Conservation (phyloP, 2,113 vertebrate genomes). For the Psilopogon haemacephalus region DNA sequence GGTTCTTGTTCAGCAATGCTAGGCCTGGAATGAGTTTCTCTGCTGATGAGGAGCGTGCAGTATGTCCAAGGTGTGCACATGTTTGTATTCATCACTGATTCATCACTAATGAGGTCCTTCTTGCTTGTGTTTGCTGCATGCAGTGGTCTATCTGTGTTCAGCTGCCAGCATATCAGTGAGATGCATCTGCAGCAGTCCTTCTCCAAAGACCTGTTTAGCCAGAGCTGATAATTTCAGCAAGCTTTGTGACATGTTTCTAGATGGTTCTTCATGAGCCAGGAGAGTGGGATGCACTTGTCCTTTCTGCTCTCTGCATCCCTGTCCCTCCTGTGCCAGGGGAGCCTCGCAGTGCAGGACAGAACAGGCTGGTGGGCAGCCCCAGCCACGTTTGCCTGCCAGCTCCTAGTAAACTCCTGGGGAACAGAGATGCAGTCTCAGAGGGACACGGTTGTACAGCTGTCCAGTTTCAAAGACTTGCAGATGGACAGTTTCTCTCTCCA, state of each 20-base stretch:
- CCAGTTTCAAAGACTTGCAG: neutral
- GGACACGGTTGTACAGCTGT: neutral
- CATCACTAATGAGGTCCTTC: neutral
- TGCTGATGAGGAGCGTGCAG: neutral
- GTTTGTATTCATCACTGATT: neutral
- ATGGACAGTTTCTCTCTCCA: neutral
- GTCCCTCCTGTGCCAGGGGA: neutral
- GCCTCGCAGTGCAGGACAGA: fast-evolving
- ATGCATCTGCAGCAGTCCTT: neutral
- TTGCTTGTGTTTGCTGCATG: neutral
- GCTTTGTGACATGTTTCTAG: neutral
- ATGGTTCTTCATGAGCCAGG: neutral
- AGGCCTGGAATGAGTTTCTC: neutral
- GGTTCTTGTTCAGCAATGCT: neutral
- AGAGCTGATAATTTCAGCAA: fast-evolving
- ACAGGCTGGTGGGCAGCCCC: fast-evolving
- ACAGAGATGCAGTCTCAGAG: neutral
- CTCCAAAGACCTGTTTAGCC: neutral
- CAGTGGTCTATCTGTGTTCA: neutral
- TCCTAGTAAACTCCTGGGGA: neutral
- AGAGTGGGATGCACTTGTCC: neutral
- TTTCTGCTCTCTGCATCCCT: fast-evolving
- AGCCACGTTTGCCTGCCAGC: neutral
- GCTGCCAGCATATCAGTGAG: neutral
- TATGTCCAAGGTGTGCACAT: neutral